A percentile compares a stretch with the other conserved stretches of the same genome.
These are phyloP conservation scores for Mythimna lalbum DNA, from an alignment of 2,888 invertebrate species.

Conservation along the genomic window DNA sequence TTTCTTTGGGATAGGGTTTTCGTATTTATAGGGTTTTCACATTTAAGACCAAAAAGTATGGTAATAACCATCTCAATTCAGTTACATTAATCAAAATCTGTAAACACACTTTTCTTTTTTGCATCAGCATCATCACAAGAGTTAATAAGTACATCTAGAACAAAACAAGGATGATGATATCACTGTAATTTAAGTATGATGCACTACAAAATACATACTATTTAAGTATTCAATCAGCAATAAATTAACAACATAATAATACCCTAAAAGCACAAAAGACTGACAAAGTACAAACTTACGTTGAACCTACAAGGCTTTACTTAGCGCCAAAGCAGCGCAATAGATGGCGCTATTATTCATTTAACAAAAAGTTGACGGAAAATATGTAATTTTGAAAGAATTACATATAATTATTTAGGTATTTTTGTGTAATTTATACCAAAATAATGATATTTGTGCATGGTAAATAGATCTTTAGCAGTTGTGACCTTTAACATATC, in stretches of 20 bases:
- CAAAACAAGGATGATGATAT: constrained; percentile 22
- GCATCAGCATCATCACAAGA: too few relatives aligned
- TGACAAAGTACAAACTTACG: not conserved
- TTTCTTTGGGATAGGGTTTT: not conserved
- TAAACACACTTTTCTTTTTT: not conserved
- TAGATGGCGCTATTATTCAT: constrained; percentile 57
- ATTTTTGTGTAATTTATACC: not conserved
- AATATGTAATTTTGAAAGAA: constrained; percentile 5
- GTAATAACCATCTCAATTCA: not conserved
- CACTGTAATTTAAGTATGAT: constrained; percentile 3
- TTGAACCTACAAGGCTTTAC: constrained; percentile 19
- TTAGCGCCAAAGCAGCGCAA: constrained; percentile 20
- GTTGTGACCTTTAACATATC: not conserved
- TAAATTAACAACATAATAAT: not conserved
- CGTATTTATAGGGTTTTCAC: not conserved
- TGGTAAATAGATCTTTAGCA: not conserved
- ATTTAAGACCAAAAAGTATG: not conserved
- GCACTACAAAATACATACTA: not conserved
- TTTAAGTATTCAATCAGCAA: constrained; percentile 3
- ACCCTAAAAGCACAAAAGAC: not conserved
- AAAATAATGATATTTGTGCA: not conserved
- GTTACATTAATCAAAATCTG: not conserved
- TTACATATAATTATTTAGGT: not conserved
- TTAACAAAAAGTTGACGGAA: constrained; percentile 29
- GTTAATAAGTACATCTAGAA: not conserved